A percentile compares a stretch with the other conserved stretches of the same genome.
Evolutionary conservation across 2,797 vertebrate species (phyloP).

Genomic region (Poecilia velifera): DNA sequence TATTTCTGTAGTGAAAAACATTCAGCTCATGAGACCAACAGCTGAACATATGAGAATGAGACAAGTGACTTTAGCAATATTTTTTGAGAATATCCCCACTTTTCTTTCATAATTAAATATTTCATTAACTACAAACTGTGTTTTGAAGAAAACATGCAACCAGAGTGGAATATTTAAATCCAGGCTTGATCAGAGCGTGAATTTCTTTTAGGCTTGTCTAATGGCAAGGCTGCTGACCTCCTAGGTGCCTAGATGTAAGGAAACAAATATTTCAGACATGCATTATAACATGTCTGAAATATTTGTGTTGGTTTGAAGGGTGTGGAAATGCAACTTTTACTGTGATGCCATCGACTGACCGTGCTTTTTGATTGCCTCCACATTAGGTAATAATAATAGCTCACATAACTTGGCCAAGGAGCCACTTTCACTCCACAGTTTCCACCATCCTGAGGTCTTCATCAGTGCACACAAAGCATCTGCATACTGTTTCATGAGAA

Average conservation of each 20-base stretch:
- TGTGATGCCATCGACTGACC: background rate
- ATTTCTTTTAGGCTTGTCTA: background rate
- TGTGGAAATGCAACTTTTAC: background rate
- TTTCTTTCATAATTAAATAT: background rate
- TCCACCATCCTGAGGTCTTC: background rate
- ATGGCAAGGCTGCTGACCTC: background rate
- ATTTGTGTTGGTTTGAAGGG: background rate
- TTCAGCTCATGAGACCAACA: background rate
- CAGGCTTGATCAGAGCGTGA: background rate
- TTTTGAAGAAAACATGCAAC: background rate
- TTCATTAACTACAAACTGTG: background rate
- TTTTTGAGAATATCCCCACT: background rate
- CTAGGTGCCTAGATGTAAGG: background rate
- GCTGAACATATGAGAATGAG: background rate
- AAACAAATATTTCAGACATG: background rate
- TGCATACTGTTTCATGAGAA: background rate
- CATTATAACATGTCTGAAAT: background rate
- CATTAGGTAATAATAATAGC: background rate
- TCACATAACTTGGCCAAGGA: background rate
- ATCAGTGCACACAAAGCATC: background rate
- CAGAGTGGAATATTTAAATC: background rate
- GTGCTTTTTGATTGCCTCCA: background rate
- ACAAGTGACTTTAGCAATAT: background rate
- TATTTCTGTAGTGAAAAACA: slow-evolving; percentile 1
- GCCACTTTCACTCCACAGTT: background rate